Percentiles rank a stretch among this genome's conserved stretches.
Conservation (phyloP, 2,113 vertebrate genomes). For the Camelus bactrianus region DNA sequence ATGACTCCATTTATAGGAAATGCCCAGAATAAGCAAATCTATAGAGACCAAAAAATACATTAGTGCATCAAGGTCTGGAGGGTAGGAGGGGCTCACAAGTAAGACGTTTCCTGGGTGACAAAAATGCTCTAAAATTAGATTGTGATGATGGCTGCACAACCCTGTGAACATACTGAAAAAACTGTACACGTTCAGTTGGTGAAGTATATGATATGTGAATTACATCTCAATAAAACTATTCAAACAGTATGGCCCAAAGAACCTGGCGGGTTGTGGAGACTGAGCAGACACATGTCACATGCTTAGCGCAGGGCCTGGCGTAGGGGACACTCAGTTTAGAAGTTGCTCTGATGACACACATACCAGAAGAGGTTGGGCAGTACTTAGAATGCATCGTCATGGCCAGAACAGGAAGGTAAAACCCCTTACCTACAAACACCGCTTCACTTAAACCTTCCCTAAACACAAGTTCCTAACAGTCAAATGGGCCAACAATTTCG, state of each 20-base stretch:
- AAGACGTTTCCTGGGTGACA: background rate
- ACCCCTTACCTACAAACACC: background rate
- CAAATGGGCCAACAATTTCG: background rate
- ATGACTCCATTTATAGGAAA: background rate
- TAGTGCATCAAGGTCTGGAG: background rate
- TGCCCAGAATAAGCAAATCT: background rate
- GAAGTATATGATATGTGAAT: background rate
- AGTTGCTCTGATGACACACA: background rate
- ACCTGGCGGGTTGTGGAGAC: background rate
- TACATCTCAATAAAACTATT: background rate
- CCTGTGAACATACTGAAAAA: background rate
- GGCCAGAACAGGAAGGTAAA: background rate
- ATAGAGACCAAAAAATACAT: background rate
- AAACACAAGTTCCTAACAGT: constrained; percentile 6
- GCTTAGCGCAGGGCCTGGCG: background rate
- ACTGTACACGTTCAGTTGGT: background rate
- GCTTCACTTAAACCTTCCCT: background rate
- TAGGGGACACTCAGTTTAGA: background rate
- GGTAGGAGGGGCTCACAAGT: background rate
- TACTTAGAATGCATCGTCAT: background rate
- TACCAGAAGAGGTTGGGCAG: background rate
- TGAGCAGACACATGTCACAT: rapidly evolving
- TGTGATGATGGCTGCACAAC: background rate
- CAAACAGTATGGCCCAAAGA: background rate
- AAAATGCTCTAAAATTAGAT: background rate